phyloP scores from a whole-genome alignment of 1,140 invertebrate species.

The Cotesia vestalis region DNA sequence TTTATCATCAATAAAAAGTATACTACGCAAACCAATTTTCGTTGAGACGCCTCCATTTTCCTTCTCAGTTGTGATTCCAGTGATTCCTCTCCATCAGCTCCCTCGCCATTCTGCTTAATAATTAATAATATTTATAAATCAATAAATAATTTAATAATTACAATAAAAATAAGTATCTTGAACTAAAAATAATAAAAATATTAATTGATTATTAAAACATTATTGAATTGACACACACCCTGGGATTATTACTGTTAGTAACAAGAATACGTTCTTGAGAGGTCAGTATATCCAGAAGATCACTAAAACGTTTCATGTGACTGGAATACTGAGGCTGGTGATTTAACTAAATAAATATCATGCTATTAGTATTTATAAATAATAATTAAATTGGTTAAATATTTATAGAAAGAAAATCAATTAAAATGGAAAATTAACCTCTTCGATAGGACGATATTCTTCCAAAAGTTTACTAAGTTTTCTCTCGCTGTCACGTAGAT shows the following conservation, averaged over 20 bases:
- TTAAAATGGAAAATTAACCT: slow-evolving; percentile 49
- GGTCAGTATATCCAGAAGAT: slow-evolving; percentile 42
- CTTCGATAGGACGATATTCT: slow-evolving; percentile 51
- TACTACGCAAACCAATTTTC: slow-evolving; percentile 45
- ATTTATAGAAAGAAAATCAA: slow-evolving; percentile 2
- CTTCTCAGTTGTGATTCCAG: slow-evolving; percentile 51
- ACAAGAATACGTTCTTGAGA: slow-evolving; percentile 39
- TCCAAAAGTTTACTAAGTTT: slow-evolving; percentile 60
- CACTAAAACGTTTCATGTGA: slow-evolving; percentile 40
- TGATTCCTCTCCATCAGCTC: slow-evolving; percentile 41
- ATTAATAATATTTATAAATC: not conserved
- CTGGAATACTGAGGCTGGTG: slow-evolving; percentile 33
- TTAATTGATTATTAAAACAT: not conserved
- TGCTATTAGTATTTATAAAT: slow-evolving; percentile 35
- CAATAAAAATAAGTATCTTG: not conserved
- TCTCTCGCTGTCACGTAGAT: slow-evolving; percentile 61
- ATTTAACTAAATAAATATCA: slow-evolving; percentile 36
- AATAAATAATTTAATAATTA: not conserved
- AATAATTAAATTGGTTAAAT: slow-evolving; percentile 25
- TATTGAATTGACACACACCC: slow-evolving; percentile 38
- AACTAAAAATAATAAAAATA: not conserved
- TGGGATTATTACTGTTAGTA: slow-evolving; percentile 36
- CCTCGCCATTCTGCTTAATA: slow-evolving; percentile 50
- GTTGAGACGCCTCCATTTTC: slow-evolving; percentile 61
- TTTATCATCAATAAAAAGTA: not conserved